Percentiles rank a stretch among this genome's conserved stretches.
These are phyloP conservation scores for Chionoecetes opilio DNA, from an alignment of 1,140 invertebrate genomes.

Conservation along the genomic window DNA sequence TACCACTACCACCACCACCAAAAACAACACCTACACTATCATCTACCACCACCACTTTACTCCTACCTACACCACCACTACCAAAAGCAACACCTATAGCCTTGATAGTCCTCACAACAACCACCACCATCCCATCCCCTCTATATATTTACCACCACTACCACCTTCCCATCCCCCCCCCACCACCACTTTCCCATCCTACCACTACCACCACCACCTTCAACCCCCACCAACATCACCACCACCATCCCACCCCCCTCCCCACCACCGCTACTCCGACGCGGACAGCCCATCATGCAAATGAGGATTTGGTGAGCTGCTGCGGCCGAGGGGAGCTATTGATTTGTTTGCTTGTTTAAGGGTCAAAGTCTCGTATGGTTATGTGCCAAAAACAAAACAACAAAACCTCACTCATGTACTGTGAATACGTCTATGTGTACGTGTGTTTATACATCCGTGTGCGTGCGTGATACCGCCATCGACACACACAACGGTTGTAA, in stretches of 20 bases:
- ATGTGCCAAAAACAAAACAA: background rate
- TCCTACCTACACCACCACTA: background rate
- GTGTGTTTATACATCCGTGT: slow-evolving; percentile 48
- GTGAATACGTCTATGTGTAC: slow-evolving; percentile 30
- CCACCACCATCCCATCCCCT: too few species aligned
- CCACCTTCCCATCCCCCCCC: too few species aligned
- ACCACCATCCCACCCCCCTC: background rate
- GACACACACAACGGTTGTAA: background rate
- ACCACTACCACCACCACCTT: slow-evolving; percentile 36
- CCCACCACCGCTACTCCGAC: background rate
- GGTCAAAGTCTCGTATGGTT: slow-evolving; percentile 56
- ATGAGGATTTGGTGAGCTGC: slow-evolving; percentile 62
- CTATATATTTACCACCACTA: too few species aligned
- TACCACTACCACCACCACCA: slow-evolving; percentile 33
- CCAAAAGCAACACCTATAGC: background rate
- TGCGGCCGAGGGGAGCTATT: slow-evolving; percentile 50
- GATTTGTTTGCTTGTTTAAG: slow-evolving; percentile 66
- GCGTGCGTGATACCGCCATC: background rate
- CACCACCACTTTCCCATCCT: background rate
- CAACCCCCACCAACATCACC: background rate
- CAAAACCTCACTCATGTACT: too few species aligned
- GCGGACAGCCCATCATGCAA: slow-evolving; percentile 59
- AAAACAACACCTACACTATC: too few species aligned
- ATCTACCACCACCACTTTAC: background rate
- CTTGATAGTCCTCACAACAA: background rate